Conservation (phyloP, 2,888 invertebrate species). For the Drosophila nr. perissopoda region DNA sequence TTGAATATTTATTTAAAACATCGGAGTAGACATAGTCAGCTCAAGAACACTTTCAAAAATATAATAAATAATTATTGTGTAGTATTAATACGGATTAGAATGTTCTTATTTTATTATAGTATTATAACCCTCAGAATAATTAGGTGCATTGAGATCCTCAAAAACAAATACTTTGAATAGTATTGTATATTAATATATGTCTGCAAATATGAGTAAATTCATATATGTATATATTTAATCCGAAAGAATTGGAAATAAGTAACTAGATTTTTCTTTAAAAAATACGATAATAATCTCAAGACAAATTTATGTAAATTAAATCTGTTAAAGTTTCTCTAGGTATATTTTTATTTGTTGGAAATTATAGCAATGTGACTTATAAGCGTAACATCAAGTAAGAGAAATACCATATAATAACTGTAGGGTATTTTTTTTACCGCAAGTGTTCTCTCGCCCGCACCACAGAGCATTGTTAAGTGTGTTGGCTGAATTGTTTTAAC, state of each 20-base stretch:
- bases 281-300: background rate
- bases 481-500: conserved; percentile 44
- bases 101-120: no score
- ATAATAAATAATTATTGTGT: background rate
- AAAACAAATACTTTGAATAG: no score
- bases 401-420: background rate
- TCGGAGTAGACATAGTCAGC: background rate
- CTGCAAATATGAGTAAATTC: no score
- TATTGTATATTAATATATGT: no score
- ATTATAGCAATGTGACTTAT: background rate
- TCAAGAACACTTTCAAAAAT: background rate
- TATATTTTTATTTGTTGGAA: background rate
- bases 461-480: background rate
- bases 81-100: background rate
- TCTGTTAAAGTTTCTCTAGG: background rate
- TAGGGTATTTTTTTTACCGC: background rate
- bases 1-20: background rate
- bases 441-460: background rate
- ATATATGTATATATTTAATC: no score
- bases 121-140: no score
- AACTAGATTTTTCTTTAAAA: no score
- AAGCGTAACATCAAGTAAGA: background rate
- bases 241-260: no score
- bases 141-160: no score
- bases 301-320: background rate